These are phyloP conservation scores for Halictus quadricinctus DNA, from an alignment of 2,888 invertebrate genomes.

Conservation along the genomic window DNA sequence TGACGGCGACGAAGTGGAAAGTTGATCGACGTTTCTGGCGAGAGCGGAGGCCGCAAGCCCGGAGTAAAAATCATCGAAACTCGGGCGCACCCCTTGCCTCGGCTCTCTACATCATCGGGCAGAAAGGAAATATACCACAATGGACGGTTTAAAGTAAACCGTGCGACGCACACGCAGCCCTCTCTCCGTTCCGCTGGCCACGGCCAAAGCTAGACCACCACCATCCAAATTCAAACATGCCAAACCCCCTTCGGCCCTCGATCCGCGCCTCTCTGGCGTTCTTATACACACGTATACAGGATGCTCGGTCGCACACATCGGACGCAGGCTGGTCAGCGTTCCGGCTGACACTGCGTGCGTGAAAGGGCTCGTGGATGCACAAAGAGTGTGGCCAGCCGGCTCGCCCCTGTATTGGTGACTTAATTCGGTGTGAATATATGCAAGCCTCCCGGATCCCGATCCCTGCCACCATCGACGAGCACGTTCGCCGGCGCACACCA, in stretches of 20 bases:
- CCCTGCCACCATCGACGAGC: conserved; percentile 61
- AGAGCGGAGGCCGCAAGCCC: conserved; percentile 19
- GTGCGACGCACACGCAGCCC: conserved; percentile 60
- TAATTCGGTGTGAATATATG: conserved; percentile 80
- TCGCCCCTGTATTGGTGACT: conserved; percentile 77
- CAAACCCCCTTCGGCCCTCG: conserved; percentile 27
- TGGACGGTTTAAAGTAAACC: conserved; percentile 70
- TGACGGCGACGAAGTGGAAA: background rate
- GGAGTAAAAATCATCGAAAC: conserved; percentile 51
- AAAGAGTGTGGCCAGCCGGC: conserved; percentile 73
- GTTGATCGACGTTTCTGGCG: conserved; percentile 1
- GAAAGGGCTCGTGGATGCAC: conserved; percentile 74
- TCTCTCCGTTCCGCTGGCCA: conserved; percentile 32
- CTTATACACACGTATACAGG: conserved; percentile 64
- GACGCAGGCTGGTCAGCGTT: conserved; percentile 46
- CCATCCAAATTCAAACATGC: conserved; percentile 71
- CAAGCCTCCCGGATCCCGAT: conserved; percentile 71
- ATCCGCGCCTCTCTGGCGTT: conserved; percentile 58
- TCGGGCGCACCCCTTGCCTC: conserved; percentile 13
- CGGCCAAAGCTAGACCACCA: conserved; percentile 63
- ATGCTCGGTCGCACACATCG: conserved; percentile 40
- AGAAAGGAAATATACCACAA: conserved; percentile 55
- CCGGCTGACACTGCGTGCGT: conserved; percentile 67
- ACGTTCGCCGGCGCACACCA: conserved; percentile 60
- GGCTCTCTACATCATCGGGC: conserved; percentile 33